A percentile compares a stretch with the other conserved stretches of the same genome.
Evolutionary conservation across 2,797 vertebrate genomes (phyloP).

Genomic region (Pangasius krempfi): DNA sequence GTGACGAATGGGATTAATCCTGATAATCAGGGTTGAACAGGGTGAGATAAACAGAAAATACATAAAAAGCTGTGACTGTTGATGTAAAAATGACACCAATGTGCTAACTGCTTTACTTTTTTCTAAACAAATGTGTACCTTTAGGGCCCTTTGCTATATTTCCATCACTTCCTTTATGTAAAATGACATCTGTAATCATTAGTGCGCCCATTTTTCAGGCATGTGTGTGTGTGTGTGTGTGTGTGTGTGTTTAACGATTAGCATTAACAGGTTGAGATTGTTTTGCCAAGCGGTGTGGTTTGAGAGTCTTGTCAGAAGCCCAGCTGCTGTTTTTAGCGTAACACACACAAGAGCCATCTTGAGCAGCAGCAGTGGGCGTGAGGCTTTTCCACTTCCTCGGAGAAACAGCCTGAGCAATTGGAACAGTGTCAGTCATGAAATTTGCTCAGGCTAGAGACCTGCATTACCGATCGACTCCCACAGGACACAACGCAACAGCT

Average conservation of each 20-base stretch:
- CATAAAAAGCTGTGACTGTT: neutral
- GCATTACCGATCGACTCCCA: neutral
- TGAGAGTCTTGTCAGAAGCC: neutral
- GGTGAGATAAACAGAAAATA: neutral
- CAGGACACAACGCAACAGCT: neutral
- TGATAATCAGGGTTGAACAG: neutral
- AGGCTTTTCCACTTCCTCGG: neutral
- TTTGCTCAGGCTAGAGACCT: conserved; percentile 8
- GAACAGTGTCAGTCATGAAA: conserved; percentile 27
- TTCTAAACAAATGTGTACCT: neutral
- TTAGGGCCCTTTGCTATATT: neutral
- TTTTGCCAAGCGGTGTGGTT: neutral
- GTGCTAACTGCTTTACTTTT: neutral
- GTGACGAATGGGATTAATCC: neutral
- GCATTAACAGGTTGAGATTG: conserved; percentile 11
- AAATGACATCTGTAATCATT: neutral
- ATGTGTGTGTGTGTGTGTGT: conserved; percentile 3
- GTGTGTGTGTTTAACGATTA: neutral
- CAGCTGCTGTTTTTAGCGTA: neutral
- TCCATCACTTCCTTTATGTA: neutral
- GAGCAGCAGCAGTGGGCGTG: neutral
- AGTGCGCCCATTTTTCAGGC: neutral
- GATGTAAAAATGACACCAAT: no score
- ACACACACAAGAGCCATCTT: neutral
- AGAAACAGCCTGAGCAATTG: conserved; percentile 20